phyloP scores from a whole-genome alignment of 2,113 vertebrate species.

The Pantherophis guttatus region DNA sequence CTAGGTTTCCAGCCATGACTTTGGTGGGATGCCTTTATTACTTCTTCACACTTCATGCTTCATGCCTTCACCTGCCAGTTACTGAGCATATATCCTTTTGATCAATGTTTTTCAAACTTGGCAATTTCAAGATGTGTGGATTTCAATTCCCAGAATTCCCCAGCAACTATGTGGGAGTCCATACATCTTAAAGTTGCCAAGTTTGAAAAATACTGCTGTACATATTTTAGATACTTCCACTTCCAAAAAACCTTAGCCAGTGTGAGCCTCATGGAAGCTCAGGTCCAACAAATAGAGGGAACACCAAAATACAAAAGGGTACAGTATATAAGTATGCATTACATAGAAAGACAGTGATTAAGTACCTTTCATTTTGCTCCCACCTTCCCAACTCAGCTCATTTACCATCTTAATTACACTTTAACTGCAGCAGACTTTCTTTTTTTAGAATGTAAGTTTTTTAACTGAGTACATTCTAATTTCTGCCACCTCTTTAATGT shows the following conservation, averaged over 20 bases:
- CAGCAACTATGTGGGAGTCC: not conserved
- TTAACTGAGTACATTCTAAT: not conserved
- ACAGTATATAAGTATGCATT: not conserved
- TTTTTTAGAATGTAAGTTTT: not conserved
- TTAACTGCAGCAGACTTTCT: conserved; percentile 2
- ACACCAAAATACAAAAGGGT: not conserved
- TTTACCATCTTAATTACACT: not conserved
- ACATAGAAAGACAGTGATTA: not conserved
- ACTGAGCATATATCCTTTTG: not conserved
- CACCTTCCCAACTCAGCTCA: not conserved
- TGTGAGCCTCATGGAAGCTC: not conserved
- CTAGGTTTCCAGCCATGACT: not conserved
- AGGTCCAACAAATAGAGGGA: not conserved
- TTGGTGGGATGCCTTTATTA: not conserved
- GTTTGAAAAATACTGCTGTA: not conserved
- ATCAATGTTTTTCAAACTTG: not conserved
- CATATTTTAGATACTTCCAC: not conserved
- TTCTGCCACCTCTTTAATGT: not conserved
- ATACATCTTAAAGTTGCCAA: not conserved
- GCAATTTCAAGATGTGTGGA: not conserved
- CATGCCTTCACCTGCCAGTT: not conserved
- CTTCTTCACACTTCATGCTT: not conserved
- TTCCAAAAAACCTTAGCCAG: not conserved
- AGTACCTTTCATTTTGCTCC: not conserved
- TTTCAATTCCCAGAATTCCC: not conserved